Percentiles rank a stretch among this genome's conserved stretches.
Conservation (phyloP, 2,113 vertebrate species). For the Psephotus haematonotus region DNA sequence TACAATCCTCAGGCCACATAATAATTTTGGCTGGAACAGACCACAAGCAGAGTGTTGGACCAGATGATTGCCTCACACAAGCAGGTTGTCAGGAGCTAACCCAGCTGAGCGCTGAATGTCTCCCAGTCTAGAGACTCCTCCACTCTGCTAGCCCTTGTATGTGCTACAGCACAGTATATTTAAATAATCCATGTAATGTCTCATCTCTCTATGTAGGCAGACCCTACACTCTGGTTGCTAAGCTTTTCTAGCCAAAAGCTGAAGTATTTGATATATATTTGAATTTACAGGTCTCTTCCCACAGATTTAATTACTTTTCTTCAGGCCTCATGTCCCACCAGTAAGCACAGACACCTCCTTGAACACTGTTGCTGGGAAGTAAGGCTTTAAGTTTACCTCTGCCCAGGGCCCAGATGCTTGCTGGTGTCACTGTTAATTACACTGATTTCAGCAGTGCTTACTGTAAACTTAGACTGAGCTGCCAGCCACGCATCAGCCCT, state of each 20-base stretch:
- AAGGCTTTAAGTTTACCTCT: conserved; percentile 16
- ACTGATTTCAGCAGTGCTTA: neutral
- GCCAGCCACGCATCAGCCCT: neutral
- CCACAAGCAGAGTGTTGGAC: neutral
- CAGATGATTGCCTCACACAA: neutral
- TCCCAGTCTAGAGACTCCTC: neutral
- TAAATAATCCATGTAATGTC: neutral
- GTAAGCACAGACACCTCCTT: neutral
- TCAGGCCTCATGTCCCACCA: neutral
- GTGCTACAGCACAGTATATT: neutral
- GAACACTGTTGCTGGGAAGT: neutral
- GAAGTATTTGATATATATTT: neutral
- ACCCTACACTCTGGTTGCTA: neutral
- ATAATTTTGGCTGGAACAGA: neutral
- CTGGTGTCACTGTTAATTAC: conserved; percentile 48
- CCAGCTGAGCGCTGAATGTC: neutral
- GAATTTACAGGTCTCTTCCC: neutral
- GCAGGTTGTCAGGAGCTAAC: neutral
- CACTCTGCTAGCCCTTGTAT: neutral
- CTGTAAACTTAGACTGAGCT: conserved; percentile 8
- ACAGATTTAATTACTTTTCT: conserved; percentile 44
- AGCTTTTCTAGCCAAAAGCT: neutral
- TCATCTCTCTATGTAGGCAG: neutral
- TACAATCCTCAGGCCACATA: neutral
- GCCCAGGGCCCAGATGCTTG: neutral